Evolutionary conservation across 37 sponge, comb jelly and placozoan species (phyloP).

Genomic region (Bolinopsis microptera): DNA sequence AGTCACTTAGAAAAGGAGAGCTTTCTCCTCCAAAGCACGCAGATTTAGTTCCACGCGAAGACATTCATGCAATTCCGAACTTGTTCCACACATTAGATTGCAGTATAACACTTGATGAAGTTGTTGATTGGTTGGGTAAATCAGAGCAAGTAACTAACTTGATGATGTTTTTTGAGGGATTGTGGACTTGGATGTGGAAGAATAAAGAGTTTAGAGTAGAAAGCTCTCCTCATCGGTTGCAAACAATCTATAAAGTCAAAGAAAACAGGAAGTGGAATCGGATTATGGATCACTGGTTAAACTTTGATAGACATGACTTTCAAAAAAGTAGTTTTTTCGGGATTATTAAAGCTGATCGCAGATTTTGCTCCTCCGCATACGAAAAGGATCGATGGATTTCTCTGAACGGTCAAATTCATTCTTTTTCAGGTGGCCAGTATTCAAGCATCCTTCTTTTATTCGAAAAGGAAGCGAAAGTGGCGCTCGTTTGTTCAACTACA

Average conservation of each 20-base stretch:
- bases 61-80: not conserved
- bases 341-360: too few relatives aligned
- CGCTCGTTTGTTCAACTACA: not conserved
- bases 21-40: not conserved
- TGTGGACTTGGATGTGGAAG: not conserved
- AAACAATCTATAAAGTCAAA: not conserved
- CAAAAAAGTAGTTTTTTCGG: too few relatives aligned
- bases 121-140: not conserved
- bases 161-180: not conserved
- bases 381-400: not conserved
- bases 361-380: not conserved
- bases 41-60: too few relatives aligned
- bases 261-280: not conserved
- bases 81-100: not conserved
- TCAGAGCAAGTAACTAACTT: not conserved
- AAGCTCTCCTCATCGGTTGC: not conserved
- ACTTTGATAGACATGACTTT: too few relatives aligned
- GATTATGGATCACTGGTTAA: too few relatives aligned
- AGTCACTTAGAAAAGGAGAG: not conserved
- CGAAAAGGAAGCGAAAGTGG: not conserved
- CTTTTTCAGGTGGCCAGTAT: not conserved
- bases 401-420: not conserved
- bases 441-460: not conserved
- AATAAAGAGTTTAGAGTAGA: not conserved
- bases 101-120: not conserved